Percentiles rank a stretch among this genome's conserved stretches.
phyloP scores from a whole-genome alignment of 1,140 invertebrate species.

The Meloidogyne exigua region DNA sequence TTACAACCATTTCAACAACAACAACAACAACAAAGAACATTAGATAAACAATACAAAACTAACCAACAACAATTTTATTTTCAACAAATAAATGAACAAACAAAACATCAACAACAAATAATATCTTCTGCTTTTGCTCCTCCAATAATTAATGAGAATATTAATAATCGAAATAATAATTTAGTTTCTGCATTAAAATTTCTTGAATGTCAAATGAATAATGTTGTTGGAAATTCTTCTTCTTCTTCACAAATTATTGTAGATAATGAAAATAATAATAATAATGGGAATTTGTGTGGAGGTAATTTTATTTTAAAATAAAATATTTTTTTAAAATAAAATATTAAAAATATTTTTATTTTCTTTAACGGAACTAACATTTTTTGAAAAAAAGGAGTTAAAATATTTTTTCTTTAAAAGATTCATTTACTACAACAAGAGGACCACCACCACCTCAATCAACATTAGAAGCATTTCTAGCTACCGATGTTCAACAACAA shows the following conservation, averaged over 20 bases:
- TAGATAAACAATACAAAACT: background rate
- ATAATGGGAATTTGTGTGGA: background rate
- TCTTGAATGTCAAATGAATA: background rate
- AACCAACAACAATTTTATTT: background rate
- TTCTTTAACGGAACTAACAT: no score
- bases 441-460: background rate
- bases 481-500: constrained; percentile 37
- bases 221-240: background rate
- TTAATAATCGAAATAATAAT: background rate
- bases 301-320: background rate
- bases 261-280: background rate
- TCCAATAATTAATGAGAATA: background rate
- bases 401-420: no score
- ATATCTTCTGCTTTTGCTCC: constrained; percentile 21
- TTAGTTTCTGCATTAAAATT: constrained; percentile 1
- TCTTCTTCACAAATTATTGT: background rate
- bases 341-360: no score
- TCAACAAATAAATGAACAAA: constrained; percentile 7
- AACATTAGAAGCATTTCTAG: constrained; percentile 31
- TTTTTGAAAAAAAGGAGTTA: no score
- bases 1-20: constrained; percentile 15
- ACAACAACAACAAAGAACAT: background rate
- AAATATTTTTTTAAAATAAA: no score
- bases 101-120: constrained; percentile 6
- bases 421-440: constrained; percentile 7